Percentiles rank a stretch among this genome's conserved stretches.
These are phyloP conservation scores for Eulemur albifrons DNA, from an alignment of 2,797 vertebrate species.

Conservation along the genomic window DNA sequence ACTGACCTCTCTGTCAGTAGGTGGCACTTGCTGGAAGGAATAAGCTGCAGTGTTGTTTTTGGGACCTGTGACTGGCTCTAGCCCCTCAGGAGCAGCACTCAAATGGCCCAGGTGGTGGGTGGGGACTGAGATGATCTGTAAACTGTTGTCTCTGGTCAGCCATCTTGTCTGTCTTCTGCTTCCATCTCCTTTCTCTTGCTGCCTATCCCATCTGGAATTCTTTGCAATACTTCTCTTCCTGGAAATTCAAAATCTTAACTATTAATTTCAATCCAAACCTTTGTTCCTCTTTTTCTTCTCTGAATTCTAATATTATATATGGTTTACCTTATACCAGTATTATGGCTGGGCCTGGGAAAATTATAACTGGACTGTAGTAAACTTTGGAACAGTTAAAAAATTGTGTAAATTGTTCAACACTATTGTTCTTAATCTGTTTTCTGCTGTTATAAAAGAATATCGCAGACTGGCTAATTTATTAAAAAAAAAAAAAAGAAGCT, in stretches of 20 bases:
- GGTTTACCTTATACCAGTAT: background rate
- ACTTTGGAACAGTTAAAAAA: background rate
- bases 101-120: too few relatives aligned
- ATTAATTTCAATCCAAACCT: background rate
- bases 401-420: background rate
- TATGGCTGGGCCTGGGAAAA: background rate
- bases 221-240: background rate
- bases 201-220: background rate
- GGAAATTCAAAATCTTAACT: background rate
- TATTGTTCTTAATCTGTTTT: background rate
- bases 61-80: too few relatives aligned
- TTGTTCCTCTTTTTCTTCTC: background rate
- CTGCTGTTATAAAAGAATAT: background rate
- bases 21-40: too few relatives aligned
- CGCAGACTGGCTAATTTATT: background rate
- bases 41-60: too few relatives aligned
- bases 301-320: background rate
- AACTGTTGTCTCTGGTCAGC: too few relatives aligned
- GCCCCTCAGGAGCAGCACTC: too few relatives aligned
- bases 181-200: background rate
- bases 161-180: too few relatives aligned
- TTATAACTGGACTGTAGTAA: background rate
- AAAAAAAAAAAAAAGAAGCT: too few relatives aligned
- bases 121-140: too few relatives aligned
- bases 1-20: too few relatives aligned